Evolutionary conservation across 2,888 invertebrate genomes (phyloP), one percentile per base, ranked within the genome.

Genomic region (Diploptera punctata): DNA sequence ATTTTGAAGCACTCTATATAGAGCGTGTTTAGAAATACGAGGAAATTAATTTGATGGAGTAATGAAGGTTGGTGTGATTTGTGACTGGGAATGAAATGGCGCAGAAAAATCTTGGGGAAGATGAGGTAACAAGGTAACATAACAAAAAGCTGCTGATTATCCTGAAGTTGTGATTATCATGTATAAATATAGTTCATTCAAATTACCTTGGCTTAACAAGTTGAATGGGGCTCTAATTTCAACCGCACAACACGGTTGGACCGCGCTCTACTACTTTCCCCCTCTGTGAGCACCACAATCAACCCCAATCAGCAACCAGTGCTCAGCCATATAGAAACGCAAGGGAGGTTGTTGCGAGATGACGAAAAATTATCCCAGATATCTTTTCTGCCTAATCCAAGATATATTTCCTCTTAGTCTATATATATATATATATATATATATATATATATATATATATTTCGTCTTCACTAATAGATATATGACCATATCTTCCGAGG

Each of bases 181-280:
- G 26, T 57, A 57, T 31, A 57, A 57, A 57, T 57, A 57, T 24
- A 29, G 26, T 26, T 57, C n/a, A 57, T 57, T 57, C 57, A 38
- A 61, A 61, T 61, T 61, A 61, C 61, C 61, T n/a, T 19, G 61
- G 21, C 21, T 38, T 61, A 61, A 38, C 60, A 60, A 31, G 19
- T 38, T 61, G 61, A 61, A 61, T 61, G 21, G 38, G 38, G 61
- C 61, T 16, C 61, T 61, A 61, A 61, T 61, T 61, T 61, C 38
- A 61, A 61, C 61, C 21, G 13, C 26, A 13, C n/a, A 29, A 16
- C 57, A 57, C 16, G n/a, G 57, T 29, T 13, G 57, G 57, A 57
- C 57, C 13, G 57, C 4, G 47, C 16, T n/a, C 16, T 9, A 57
- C n/a, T 0, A 26, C 57, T n/a, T 31, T 57, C 26, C 7, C n/a